Conservation (phyloP, 1,140 invertebrate species). For the Platyura marginata region DNA sequence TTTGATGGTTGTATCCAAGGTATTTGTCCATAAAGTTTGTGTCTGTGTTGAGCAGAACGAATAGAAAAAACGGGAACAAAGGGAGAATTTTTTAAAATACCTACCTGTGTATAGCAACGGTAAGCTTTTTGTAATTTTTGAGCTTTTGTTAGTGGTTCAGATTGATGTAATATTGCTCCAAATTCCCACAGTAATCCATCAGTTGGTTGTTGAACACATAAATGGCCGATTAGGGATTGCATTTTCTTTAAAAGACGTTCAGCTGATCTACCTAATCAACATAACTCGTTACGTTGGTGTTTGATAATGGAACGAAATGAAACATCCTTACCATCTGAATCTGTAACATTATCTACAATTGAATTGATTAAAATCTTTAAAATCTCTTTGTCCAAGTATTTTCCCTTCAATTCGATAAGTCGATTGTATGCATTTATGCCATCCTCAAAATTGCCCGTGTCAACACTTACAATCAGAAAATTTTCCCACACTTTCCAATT, state of each 20-base stretch:
- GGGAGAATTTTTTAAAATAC: constrained; percentile 7
- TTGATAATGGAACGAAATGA: constrained; percentile 14
- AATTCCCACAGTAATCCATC: constrained; percentile 59
- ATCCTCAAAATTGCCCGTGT: constrained; percentile 54
- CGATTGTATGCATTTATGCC: constrained; percentile 71
- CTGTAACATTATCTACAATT: constrained; percentile 40
- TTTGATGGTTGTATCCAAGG: constrained; percentile 24
- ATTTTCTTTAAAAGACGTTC: constrained; percentile 34
- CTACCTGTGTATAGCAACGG: constrained; percentile 34
- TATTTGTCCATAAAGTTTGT: constrained; percentile 35
- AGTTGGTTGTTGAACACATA: constrained; percentile 46
- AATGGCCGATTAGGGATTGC: constrained; percentile 60
- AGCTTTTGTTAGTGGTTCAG: constrained; percentile 33
- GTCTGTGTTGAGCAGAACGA: too few relatives aligned
- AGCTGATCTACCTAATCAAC: constrained; percentile 4
- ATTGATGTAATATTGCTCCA: constrained; percentile 52
- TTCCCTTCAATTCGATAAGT: constrained; percentile 64
- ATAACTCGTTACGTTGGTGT: neutral
- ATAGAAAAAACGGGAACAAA: neutral
- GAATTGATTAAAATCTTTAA: constrained; percentile 54
- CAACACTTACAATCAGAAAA: constrained; percentile 62
- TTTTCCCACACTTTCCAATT: constrained; percentile 98
- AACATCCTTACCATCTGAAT: constrained; percentile 34
- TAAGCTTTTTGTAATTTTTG: constrained; percentile 43
- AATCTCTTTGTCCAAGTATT: constrained; percentile 61